Conservation (phyloP, 2,888 invertebrate species). For the Orchestes rusci region DNA sequence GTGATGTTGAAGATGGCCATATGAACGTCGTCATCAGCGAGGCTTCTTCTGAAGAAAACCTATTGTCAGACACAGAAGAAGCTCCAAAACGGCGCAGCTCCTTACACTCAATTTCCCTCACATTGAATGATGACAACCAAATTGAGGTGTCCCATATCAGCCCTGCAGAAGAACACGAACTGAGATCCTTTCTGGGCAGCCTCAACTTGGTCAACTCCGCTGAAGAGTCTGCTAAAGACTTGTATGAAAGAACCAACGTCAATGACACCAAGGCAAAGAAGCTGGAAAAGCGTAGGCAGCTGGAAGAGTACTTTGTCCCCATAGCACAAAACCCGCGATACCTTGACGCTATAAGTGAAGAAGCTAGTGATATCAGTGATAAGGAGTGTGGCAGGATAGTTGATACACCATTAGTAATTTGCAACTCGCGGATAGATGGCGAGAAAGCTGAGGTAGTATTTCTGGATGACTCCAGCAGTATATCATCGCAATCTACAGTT, state of each 20-base stretch:
- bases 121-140: slow-evolving; percentile 38
- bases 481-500: slow-evolving; percentile 14
- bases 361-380: slow-evolving; percentile 56
- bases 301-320: slow-evolving; percentile 53
- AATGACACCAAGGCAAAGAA: slow-evolving; percentile 41
- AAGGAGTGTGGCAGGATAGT: slow-evolving; percentile 36
- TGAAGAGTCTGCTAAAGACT: slow-evolving; percentile 36
- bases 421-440: slow-evolving; percentile 43
- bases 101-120: slow-evolving; percentile 41
- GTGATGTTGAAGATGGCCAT: slow-evolving; percentile 33
- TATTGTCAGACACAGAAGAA: slow-evolving; percentile 36
- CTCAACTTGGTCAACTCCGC: slow-evolving; percentile 50
- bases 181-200: slow-evolving; percentile 51
- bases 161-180: slow-evolving; percentile 51
- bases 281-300: slow-evolving; percentile 48
- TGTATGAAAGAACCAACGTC: slow-evolving; percentile 30
- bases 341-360: slow-evolving; percentile 72
- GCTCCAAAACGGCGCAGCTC: slow-evolving; percentile 29
- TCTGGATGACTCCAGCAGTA: slow-evolving; percentile 52
- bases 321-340: slow-evolving; percentile 57
- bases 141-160: slow-evolving; percentile 38
- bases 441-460: slow-evolving; percentile 60
- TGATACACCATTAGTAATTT: slow-evolving; percentile 44
- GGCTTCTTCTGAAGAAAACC: slow-evolving; percentile 50
- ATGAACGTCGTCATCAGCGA: slow-evolving; percentile 53